A percentile compares a stretch with the other conserved stretches of the same genome.
Evolutionary conservation across 2,888 invertebrate species (phyloP).

Genomic region (Atethmia centrago): DNA sequence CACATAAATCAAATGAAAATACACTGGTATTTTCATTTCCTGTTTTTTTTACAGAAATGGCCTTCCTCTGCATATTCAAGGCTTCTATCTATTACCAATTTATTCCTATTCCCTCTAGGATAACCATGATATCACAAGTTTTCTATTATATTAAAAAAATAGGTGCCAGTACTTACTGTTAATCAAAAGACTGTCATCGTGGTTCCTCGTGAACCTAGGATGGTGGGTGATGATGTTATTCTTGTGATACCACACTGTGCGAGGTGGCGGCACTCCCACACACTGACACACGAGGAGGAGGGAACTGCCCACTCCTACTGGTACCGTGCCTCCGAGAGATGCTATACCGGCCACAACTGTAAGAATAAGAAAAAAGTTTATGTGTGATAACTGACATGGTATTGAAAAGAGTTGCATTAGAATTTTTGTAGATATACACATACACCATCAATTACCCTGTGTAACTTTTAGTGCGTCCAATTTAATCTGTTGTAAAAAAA

Average conservation of each 20-base stretch:
- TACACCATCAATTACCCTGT: no score
- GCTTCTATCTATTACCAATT: background rate
- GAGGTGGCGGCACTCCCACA: constrained; percentile 82
- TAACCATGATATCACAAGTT: background rate
- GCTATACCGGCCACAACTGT: constrained; percentile 92
- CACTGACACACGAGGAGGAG: constrained; percentile 83
- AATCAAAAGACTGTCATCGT: constrained; percentile 84
- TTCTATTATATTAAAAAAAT: constrained; percentile 58
- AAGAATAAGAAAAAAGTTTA: constrained; percentile 5
- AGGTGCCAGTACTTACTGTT: constrained; percentile 77
- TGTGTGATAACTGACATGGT: background rate
- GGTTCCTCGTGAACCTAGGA: constrained; percentile 84
- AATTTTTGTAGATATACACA: background rate
- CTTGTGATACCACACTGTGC: constrained; percentile 87
- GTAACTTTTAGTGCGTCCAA: background rate
- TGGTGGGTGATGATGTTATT: constrained; percentile 87
- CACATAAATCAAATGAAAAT: background rate
- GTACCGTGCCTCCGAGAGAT: constrained; percentile 90
- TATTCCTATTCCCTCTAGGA: background rate
- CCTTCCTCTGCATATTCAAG: background rate
- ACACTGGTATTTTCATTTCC: background rate
- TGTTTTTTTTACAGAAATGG: background rate
- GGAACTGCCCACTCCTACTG: constrained; percentile 84
- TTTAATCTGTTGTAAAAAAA: background rate
- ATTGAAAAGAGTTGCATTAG: background rate